Base-by-base conservation (phyloP, 92 coral and sea anemone species). In the Anthopleura xanthogrammica region DNA sequence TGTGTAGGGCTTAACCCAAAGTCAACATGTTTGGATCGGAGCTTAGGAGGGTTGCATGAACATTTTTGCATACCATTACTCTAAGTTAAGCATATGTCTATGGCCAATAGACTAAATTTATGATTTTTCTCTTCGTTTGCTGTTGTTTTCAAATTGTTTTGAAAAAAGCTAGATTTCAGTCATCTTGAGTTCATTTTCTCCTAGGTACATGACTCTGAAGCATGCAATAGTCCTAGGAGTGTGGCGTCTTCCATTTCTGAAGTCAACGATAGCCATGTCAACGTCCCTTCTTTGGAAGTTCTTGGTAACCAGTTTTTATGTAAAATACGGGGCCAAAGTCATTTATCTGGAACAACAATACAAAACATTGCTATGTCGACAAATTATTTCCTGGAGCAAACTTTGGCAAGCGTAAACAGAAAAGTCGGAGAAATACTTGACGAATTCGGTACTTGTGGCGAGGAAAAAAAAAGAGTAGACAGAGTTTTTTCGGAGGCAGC, bases 401-500 rank as follows among this genome's bases (percentile, higher is more conserved):
- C 70, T 48, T 60, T 83, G 17, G 20, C 22, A 83, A 42, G 52
- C 19, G 62, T 83, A 14, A 83, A 83, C 5, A 56, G 75, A 58
- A 83, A 57, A 57, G 73, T 83, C 50, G 55, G 40, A 57, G 76
- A 83, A 24, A 19, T 71, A 23, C 85, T 82, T 66, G 43, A 83
- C 1, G n/a, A 75, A 55, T 60, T 74, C 41, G 86, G 78, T 17
- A 76, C 70, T 39, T 46, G 74, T 60, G 20, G 19, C 10, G 36
- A 42, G 40, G 80, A 75, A 48, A 75, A 72, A 6, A 12, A 75
- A 57, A 75, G 52, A 14, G 50, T 83, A 50, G 76, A 17, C 76
- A 72, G 80, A 14, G 80, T 83, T 10, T 75, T 83, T 75, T 60
- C 72, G 76, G 80, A 83, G 16, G 41, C 86, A 74, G 86, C 56